Evolutionary conservation across 2,888 invertebrate genomes (phyloP), one percentile per base, ranked within the genome.

Genomic region (Microdon myrmicae): DNA sequence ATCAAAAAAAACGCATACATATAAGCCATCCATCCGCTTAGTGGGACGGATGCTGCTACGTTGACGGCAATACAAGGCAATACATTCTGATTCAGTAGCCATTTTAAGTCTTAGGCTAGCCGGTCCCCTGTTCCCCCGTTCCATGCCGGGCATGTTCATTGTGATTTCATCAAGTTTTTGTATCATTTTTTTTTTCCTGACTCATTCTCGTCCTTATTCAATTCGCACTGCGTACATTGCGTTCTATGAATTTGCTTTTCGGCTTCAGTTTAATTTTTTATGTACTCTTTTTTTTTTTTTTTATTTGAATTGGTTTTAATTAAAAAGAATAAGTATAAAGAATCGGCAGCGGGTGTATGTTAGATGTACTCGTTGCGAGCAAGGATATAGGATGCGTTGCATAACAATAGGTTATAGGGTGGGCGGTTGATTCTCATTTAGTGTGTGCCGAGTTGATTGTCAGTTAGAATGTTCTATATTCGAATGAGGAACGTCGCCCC

Each of bases 231-330:
- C 59, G 51, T 60, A 48, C 37, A 32, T 26, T 60, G 43, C 48
- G 41, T 53, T 47, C 59, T 53, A 53, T 59, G 53, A 59, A 53
- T 59, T 59, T 59, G 53, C 59, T 51, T 59, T 59, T 59, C 53
- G 59, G 59, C 53, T 59, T 59, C 31, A 28, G 39, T 31, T 29
- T 43, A 19, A 7, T 34, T 39, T 44, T 14, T 38, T 38, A 22
- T 5, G 22, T 8, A 6, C 6, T 5, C 8, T 14, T 5, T 29
- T 23, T 13, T 7, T 5, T 35, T 48, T 54, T 39, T 41, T 49
- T 56, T 56, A 48, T 56, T 56, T 56, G 56, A 56, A 56, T 56
- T 56, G 48, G 35, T 56, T 56, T 56, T 56, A 56, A 56, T 56
- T 56, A 56, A 56, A 56, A 49, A 34, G 47, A 55, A 47, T 41